phyloP scores from a whole-genome alignment of 2,797 vertebrate genomes.

The Hemitrygon akajei region DNA sequence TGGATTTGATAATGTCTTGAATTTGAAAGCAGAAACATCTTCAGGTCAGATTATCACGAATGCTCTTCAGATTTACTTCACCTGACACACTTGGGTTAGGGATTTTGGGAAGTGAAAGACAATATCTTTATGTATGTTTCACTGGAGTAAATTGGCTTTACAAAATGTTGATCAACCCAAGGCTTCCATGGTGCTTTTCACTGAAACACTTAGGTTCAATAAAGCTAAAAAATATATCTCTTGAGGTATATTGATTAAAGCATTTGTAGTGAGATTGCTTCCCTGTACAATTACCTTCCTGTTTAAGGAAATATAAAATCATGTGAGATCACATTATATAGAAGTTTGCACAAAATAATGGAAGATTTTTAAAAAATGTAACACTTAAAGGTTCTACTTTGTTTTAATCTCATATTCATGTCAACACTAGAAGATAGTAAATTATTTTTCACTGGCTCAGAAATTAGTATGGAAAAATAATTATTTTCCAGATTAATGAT shows the following conservation, averaged over 20 bases:
- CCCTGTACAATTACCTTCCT: neutral
- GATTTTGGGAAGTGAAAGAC: neutral
- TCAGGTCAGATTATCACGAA: neutral
- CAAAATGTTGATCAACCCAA: neutral
- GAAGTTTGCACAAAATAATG: neutral
- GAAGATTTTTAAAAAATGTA: slow-evolving; percentile 4
- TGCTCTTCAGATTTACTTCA: neutral
- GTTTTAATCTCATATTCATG: neutral
- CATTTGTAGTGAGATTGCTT: neutral
- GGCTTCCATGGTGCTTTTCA: slow-evolving; percentile 11
- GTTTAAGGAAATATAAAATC: neutral
- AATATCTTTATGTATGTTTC: neutral
- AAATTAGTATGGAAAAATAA: neutral
- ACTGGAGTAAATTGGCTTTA: neutral
- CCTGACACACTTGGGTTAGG: neutral
- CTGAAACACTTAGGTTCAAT: slow-evolving; percentile 13
- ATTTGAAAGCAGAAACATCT: neutral
- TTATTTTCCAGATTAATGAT: slow-evolving; percentile 21
- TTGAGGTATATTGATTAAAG: neutral
- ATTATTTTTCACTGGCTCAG: neutral
- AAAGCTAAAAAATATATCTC: neutral
- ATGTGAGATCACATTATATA: neutral
- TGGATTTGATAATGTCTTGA: neutral
- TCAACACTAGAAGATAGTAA: slow-evolving; percentile 15
- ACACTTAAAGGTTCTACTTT: neutral